Percentiles rank a stretch among this genome's conserved stretches.
These are phyloP conservation scores for Hyperoplus lanceolatus DNA, from an alignment of 2,797 vertebrate genomes.

Conservation along the genomic window DNA sequence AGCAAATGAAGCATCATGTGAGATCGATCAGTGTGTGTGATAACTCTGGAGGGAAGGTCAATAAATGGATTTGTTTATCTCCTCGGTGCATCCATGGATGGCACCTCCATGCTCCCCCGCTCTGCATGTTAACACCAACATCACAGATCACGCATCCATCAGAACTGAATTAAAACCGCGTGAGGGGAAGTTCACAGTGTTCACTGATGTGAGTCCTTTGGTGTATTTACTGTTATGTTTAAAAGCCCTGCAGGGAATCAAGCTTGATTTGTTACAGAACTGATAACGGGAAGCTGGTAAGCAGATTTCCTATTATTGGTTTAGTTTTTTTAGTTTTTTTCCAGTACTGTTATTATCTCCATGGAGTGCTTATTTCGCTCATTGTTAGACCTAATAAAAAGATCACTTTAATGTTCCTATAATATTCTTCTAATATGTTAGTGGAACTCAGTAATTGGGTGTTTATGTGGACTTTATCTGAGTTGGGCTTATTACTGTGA, in stretches of 20 bases:
- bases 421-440: conserved; percentile 28
- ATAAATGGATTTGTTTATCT: conserved; percentile 76
- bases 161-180: not conserved
- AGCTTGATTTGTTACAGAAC: conserved; percentile 15
- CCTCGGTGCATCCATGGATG: conserved; percentile 37
- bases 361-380: conserved; percentile 17
- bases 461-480: conserved; percentile 17
- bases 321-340: conserved; percentile 16
- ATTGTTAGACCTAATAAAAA: conserved; percentile 30
- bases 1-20: conserved; percentile 53
- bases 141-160: conserved; percentile 21
- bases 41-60: conserved; percentile 54
- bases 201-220: conserved; percentile 1
- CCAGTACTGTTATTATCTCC: conserved; percentile 30
- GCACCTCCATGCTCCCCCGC: conserved; percentile 26
- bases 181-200: not conserved
- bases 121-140: conserved; percentile 28
- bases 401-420: conserved; percentile 5
- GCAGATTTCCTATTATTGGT: conserved; percentile 14
- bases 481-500: not conserved
- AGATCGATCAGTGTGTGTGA: conserved; percentile 52
- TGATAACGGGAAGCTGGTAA: conserved; percentile 28
- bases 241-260: conserved; percentile 24
- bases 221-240: conserved; percentile 26
- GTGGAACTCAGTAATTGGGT: conserved; percentile 10